These are phyloP conservation scores for Mycteria americana DNA, from an alignment of 2,797 vertebrate genomes.

Conservation along the genomic window DNA sequence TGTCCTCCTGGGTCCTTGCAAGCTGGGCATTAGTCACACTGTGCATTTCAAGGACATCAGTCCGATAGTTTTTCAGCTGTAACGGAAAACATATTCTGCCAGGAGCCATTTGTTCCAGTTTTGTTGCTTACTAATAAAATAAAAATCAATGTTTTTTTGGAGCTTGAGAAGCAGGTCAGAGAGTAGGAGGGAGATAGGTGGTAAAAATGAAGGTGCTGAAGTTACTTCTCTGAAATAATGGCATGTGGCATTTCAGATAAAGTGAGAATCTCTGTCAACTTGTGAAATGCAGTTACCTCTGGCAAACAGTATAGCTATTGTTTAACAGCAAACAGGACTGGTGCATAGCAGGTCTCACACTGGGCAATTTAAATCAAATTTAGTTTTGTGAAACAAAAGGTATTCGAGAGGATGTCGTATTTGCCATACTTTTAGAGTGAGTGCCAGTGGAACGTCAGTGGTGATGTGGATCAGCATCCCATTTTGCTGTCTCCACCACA, in stretches of 20 bases:
- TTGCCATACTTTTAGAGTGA: background rate
- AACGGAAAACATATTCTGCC: slow-evolving; percentile 40
- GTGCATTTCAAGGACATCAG: slow-evolving; percentile 60
- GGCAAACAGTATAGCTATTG: background rate
- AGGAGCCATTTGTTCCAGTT: slow-evolving; percentile 55
- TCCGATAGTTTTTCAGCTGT: slow-evolving; percentile 45
- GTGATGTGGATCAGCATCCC: background rate
- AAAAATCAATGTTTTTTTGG: background rate
- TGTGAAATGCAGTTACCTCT: background rate
- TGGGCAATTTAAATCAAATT: background rate
- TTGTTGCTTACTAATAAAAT: slow-evolving; percentile 54
- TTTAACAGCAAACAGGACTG: background rate
- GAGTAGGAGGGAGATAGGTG: slow-evolving; percentile 39
- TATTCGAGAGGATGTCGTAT: background rate
- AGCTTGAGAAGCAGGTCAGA: slow-evolving; percentile 17
- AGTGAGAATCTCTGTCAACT: background rate
- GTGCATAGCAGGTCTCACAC: background rate
- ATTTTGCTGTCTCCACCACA: background rate
- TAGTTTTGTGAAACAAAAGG: background rate
- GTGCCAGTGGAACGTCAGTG: background rate
- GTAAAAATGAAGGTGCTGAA: slow-evolving; percentile 31
- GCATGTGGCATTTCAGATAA: background rate
- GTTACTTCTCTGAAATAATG: background rate
- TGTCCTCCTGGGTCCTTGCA: slow-evolving; percentile 46
- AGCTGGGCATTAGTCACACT: slow-evolving; percentile 54